These are phyloP conservation scores for Chaetoderma sp. DNA, from an alignment of 2,888 invertebrate species.

Conservation along the genomic window DNA sequence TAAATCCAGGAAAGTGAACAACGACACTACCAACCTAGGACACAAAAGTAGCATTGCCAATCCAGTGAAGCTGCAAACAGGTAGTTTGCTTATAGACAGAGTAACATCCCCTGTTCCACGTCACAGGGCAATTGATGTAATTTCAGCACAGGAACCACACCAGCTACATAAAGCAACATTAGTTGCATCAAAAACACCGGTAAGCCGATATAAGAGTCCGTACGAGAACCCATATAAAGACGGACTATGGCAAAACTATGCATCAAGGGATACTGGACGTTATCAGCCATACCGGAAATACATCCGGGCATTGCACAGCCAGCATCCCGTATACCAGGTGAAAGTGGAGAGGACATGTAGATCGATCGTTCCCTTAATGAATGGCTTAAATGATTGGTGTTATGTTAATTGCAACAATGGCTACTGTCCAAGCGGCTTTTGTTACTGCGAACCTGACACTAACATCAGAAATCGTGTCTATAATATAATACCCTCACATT, in stretches of 20 bases:
- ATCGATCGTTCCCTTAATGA: slow-evolving; percentile 45
- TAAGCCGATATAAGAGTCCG: too few relatives aligned
- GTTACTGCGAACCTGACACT: slow-evolving; percentile 29
- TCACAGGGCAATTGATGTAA: too few relatives aligned
- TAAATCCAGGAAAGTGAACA: neutral
- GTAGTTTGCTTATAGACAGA: slow-evolving; percentile 34
- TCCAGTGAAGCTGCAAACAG: too few relatives aligned
- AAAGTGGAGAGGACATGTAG: slow-evolving; percentile 37
- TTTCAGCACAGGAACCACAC: too few relatives aligned
- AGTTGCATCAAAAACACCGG: too few relatives aligned
- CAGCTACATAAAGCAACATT: too few relatives aligned
- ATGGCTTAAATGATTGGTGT: slow-evolving; percentile 61
- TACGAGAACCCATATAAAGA: too few relatives aligned
- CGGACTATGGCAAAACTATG: neutral
- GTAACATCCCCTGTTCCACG: slow-evolving; percentile 23
- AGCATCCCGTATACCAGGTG: slow-evolving; percentile 5
- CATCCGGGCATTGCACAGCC: too few relatives aligned
- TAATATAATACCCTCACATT: slow-evolving; percentile 3
- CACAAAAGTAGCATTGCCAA: too few relatives aligned
- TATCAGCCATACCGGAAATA: too few relatives aligned
- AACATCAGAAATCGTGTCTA: slow-evolving; percentile 1
- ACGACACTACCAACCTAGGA: neutral
- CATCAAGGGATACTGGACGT: neutral
- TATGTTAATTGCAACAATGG: slow-evolving; percentile 52
- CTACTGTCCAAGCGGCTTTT: slow-evolving; percentile 46